phyloP scores from a whole-genome alignment of 2,797 vertebrate species.

The Falco concolor region DNA sequence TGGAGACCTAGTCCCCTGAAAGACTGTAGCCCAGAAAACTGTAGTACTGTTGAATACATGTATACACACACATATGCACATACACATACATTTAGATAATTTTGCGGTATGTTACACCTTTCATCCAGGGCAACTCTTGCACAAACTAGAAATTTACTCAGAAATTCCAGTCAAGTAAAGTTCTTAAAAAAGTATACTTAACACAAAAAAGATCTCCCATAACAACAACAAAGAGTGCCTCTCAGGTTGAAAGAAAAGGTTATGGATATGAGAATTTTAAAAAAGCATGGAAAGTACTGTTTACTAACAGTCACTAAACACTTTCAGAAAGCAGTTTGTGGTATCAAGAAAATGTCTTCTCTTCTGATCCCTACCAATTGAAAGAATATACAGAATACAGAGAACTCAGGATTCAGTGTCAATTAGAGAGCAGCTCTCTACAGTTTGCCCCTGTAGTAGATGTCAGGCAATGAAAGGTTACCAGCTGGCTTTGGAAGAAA shows the following conservation, averaged over 20 bases:
- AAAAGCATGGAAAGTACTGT: neutral
- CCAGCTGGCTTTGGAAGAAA: constrained; percentile 12
- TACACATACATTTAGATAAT: neutral
- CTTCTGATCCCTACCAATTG: neutral
- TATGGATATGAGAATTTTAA: neutral
- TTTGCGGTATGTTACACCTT: neutral
- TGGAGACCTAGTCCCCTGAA: neutral
- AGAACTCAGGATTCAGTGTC: neutral
- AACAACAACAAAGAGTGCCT: neutral
- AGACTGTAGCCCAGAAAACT: neutral
- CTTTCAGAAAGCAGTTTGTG: constrained; percentile 28
- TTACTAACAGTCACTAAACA: neutral
- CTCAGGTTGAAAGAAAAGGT: neutral
- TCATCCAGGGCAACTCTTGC: fast-evolving
- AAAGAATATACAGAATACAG: neutral
- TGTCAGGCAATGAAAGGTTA: constrained; percentile 57
- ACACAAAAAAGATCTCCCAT: neutral
- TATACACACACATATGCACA: fast-evolving
- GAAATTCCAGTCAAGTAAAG: neutral
- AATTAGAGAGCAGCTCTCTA: constrained; percentile 25
- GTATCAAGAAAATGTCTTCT: neutral
- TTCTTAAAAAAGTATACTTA: neutral
- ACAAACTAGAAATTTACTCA: neutral
- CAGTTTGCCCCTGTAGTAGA: neutral
- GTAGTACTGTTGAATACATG: neutral